Evolutionary conservation across 2,888 invertebrate genomes (phyloP), one percentile per base, ranked within the genome.

Genomic region (Brenthis ino): DNA sequence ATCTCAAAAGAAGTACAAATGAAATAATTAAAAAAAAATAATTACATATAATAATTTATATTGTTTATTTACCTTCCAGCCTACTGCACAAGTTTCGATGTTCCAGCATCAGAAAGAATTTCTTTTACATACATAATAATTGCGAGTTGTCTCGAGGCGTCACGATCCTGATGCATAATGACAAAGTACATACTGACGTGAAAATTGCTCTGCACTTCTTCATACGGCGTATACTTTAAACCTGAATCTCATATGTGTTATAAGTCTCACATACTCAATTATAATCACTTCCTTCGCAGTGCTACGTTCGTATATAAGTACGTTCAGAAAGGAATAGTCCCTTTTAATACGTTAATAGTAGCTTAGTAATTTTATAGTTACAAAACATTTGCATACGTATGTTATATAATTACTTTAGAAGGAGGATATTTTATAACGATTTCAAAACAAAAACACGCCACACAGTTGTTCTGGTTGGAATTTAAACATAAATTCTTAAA

Each of bases 81-180:
- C 82, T 47, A 80, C 88, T 90, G 79, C 79, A 85, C 67, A 68
- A 71, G 68, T 73, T 82, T 83, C 81, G 53, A 73, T 89, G 86
- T 87, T 73, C 87, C 72, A 77, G 75, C 68, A 80, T 81, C 86
- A 85, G 82, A 87, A 90, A 88, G 88, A 91, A 91, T 91, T 91
- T 89, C 91, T 91, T 92, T 91, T 87, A 92, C 91, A 93, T 90
- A 92, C 90, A 90, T 88, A 90, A 92, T 91, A 92, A 92, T 92
- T 92, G 92, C 87, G 83, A 90, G 88, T 88, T 90, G 91, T 93
- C 91, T 91, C 82, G 88, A 87, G 92, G 92, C 93, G 90, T 93
- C 92, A 93, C 93, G 91, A 92, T 88, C 86, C 89, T 86, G 91
- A 88, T 88, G 88, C 86, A 89, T 92, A 93, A 91, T 92, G 92